phyloP scores from a whole-genome alignment of 2,888 invertebrate species.

The Euplexia lucipara region DNA sequence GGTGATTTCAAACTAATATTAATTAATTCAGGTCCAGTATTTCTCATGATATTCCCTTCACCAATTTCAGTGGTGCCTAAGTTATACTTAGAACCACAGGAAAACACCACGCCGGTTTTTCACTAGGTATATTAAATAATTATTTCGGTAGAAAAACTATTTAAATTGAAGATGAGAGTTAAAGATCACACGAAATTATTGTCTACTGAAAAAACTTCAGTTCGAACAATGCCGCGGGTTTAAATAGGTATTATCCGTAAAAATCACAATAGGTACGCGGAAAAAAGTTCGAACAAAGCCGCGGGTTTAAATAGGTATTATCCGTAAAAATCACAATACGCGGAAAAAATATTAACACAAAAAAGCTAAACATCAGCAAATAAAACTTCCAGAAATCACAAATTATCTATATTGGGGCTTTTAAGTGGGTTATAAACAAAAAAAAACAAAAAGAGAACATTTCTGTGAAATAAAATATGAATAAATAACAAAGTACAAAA shows the following conservation, averaged over 20 bases:
- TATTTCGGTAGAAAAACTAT: too few species aligned
- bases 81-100: too few species aligned
- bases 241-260: background rate
- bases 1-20: too few species aligned
- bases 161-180: too few species aligned
- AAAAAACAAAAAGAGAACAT: constrained; percentile 4
- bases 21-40: too few species aligned
- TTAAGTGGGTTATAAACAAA: background rate
- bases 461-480: background rate
- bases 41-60: too few species aligned
- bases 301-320: too few species aligned
- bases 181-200: background rate
- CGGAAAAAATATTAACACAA: background rate
- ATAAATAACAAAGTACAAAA: background rate
- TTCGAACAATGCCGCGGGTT: background rate
- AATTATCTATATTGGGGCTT: background rate
- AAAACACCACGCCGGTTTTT: too few species aligned
- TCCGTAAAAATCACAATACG: background rate
- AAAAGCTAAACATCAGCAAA: background rate
- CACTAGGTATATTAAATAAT: too few species aligned
- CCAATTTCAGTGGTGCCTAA: too few species aligned
- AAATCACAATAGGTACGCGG: too few species aligned
- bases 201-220: background rate
- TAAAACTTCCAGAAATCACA: background rate
- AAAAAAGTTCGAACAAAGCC: too few species aligned